Conservation (phyloP, 2,113 vertebrate genomes). For the Casuarius casuarius region DNA sequence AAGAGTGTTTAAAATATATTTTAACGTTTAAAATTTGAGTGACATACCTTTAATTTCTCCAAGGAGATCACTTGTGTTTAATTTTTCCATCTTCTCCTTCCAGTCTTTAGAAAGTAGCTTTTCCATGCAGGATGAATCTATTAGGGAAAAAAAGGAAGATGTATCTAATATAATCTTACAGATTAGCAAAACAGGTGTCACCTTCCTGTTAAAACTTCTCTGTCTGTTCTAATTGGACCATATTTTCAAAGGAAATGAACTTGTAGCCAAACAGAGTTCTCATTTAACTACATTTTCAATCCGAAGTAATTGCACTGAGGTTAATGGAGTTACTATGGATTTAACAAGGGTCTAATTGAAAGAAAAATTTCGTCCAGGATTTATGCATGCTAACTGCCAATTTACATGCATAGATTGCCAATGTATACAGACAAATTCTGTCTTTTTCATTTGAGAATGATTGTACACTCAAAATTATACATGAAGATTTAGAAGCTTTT, state of each 20-base stretch:
- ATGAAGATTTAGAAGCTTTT: constrained; percentile 65
- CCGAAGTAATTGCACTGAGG: constrained; percentile 53
- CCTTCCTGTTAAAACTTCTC: background rate
- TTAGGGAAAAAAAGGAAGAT: constrained; percentile 13
- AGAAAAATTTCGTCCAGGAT: constrained; percentile 53
- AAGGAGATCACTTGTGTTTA: constrained; percentile 95
- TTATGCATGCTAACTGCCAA: constrained; percentile 65
- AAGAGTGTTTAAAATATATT: background rate
- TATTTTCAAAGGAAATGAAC: constrained; percentile 41
- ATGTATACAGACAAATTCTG: constrained; percentile 56
- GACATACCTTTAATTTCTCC: constrained; percentile 96
- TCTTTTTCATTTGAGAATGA: constrained; percentile 60
- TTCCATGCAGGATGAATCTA: constrained; percentile 97
- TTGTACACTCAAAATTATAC: constrained; percentile 55
- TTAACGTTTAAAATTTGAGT: constrained; percentile 10
- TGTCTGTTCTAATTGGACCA: background rate
- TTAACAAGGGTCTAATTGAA: constrained; percentile 66
- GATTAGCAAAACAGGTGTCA: background rate
- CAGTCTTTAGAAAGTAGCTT: constrained; percentile 98
- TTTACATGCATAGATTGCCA: constrained; percentile 59
- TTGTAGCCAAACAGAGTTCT: background rate
- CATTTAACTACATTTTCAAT: constrained; percentile 56
- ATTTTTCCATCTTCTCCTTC: constrained; percentile 99
- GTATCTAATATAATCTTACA: background rate
- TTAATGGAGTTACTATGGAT: constrained; percentile 69